Evolutionary conservation across 2,888 invertebrate genomes (phyloP).

Genomic region (Andrena hattorfiana): DNA sequence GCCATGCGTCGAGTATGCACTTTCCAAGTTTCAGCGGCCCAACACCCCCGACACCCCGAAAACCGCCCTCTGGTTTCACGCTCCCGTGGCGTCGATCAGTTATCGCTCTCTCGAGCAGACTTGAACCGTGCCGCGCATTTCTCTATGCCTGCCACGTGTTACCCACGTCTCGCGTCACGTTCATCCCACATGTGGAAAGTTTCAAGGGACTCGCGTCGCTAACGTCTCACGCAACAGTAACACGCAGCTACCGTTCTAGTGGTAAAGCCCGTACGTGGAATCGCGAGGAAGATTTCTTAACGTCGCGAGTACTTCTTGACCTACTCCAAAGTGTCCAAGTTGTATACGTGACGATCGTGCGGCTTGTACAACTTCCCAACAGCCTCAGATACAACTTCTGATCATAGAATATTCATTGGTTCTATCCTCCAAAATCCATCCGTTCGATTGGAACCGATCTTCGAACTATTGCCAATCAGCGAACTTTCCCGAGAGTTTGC

Average conservation of each 20-base stretch:
- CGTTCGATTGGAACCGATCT: not conserved
- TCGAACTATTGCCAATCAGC: not conserved
- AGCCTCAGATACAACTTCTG: not conserved
- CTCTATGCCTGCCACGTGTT: conserved; percentile 65
- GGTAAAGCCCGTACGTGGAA: not conserved
- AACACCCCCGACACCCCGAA: conserved; percentile 15
- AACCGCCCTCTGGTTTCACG: conserved; percentile 24
- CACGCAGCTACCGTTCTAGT: not conserved
- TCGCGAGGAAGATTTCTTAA: not conserved
- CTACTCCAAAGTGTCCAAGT: not conserved
- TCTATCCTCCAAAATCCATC: not conserved
- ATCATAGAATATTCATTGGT: not conserved
- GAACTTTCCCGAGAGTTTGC: not conserved
- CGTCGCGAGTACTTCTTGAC: not conserved
- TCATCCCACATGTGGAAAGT: conserved; percentile 9
- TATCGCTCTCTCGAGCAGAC: conserved; percentile 19
- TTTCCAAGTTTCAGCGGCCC: conserved; percentile 51
- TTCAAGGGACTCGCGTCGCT: not conserved
- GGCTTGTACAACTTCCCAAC: not conserved
- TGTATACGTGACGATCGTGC: not conserved
- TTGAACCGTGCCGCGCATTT: conserved; percentile 46
- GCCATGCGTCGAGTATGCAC: conserved; percentile 55
- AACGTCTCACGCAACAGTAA: not conserved
- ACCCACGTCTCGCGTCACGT: conserved; percentile 50
- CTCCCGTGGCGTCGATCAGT: conserved; percentile 27